Evolutionary conservation across 2,797 vertebrate genomes (phyloP), one percentile per base, ranked within the genome.

Genomic region (Sebastes umbrosus): DNA sequence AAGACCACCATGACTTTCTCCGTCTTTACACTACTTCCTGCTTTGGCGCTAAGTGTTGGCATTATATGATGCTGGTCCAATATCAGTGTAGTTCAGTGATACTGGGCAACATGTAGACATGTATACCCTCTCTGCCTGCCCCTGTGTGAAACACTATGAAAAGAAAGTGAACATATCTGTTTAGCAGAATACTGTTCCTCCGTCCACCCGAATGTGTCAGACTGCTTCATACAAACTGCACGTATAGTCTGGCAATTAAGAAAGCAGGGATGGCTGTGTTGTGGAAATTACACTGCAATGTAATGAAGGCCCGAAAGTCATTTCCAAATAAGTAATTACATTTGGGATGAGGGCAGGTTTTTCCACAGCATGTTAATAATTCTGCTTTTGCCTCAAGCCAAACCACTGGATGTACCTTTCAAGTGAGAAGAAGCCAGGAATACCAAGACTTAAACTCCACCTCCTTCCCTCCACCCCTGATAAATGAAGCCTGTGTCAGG

Each of bases 241-340:
- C 2, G 2, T 73, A 12, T n/a, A 36, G 8, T 25, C 22, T 75
- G 63, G 55, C 39, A 18, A 31, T 69, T 64, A 67, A 50, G 11
- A 65, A 68, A 62, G 3, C 5, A 52, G 1, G 1, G 9, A 10
- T 58, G 32, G 16, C 18, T 57, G 20, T 79, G 69, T 52, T 74
- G 63, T 64, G 65, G 43, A 65, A 73, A 79, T 74, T 16, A 65
- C 20, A 43, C 25, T 8, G 16, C 64, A 84, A 76, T 75, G 20
- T 77, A 31, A 46, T 50, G 24, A 78, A 62, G n/a, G 6, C 34
- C 57, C 55, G 5, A 43, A 59, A 55, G 69, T 57, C 4, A 69
- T 80, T 86, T 89, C 27, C 69, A 75, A 74, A 60, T 64, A 64
- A 63, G 43, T 77, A 71, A 87, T 86, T 77, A 62, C 82, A 62